These are phyloP conservation scores for Myopa tessellatipennis DNA, from an alignment of 2,888 invertebrate genomes.

Conservation along the genomic window DNA sequence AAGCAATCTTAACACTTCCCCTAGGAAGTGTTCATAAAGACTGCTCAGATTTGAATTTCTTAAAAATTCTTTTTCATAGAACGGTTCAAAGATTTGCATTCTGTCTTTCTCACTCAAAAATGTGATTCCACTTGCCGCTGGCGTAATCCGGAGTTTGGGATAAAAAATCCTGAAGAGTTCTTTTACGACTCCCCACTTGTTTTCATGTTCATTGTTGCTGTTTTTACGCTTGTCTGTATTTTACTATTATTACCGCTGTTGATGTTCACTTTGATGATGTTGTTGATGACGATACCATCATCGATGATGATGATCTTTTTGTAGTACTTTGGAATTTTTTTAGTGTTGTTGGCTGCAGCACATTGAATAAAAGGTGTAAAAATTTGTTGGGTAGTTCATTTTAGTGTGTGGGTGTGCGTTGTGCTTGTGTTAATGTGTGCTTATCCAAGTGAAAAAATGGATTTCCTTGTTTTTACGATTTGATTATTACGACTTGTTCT, in stretches of 20 bases:
- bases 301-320: slow-evolving; percentile 36
- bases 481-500: slow-evolving; percentile 60
- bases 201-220: slow-evolving; percentile 17
- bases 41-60: slow-evolving; percentile 19
- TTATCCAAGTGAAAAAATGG: slow-evolving; percentile 61
- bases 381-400: slow-evolving; percentile 24
- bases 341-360: slow-evolving; percentile 31
- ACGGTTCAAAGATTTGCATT: slow-evolving; percentile 26
- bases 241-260: slow-evolving; percentile 50
- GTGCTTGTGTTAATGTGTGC: slow-evolving; percentile 42
- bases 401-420: not conserved
- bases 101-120: not conserved
- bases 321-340: slow-evolving; percentile 19
- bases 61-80: slow-evolving; percentile 6
- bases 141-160: not conserved
- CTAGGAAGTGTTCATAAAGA: not conserved
- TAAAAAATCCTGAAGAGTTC: not conserved
- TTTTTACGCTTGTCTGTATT: slow-evolving; percentile 44
- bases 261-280: slow-evolving; percentile 44
- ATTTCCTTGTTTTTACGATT: slow-evolving; percentile 63
- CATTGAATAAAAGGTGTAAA: slow-evolving; percentile 47
- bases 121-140: not conserved
- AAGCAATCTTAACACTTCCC: not conserved
- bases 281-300: slow-evolving; percentile 30
- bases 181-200: slow-evolving; percentile 19